Percentiles rank a stretch among this genome's conserved stretches.
Conservation (phyloP, 2,113 vertebrate species). For the Halcyon malimbica region DNA sequence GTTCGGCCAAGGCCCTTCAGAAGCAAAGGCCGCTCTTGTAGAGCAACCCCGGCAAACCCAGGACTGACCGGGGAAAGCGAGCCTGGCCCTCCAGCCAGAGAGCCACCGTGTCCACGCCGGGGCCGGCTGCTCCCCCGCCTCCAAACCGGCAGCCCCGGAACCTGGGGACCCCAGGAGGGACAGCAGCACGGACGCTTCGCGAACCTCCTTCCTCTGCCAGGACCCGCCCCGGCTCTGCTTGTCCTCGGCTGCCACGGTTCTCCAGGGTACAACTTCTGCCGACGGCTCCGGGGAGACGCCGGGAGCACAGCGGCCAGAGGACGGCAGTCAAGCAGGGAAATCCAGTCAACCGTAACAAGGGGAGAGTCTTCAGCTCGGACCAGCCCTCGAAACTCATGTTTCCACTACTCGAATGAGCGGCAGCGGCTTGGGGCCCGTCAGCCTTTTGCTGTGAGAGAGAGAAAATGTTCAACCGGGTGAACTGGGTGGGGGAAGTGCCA, state of each 20-base stretch:
- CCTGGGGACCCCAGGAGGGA: not conserved
- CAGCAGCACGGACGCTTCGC: not conserved
- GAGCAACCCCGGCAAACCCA: not conserved
- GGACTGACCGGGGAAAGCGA: not conserved
- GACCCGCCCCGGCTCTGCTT: not conserved
- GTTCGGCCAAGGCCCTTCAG: not conserved
- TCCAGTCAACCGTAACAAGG: not conserved
- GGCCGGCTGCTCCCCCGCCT: not conserved
- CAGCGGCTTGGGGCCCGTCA: constrained; percentile 82
- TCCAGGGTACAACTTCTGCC: not conserved
- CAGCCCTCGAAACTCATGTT: constrained; percentile 66
- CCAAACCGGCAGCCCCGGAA: not conserved
- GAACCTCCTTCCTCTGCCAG: not conserved
- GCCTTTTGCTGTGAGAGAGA: constrained; percentile 73
- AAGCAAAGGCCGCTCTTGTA: not conserved
- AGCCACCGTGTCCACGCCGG: not conserved
- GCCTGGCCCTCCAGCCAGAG: not conserved
- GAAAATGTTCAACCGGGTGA: not conserved
- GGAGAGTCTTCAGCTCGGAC: not conserved
- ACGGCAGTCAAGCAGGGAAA: constrained; percentile 5
- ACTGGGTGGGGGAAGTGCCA: not conserved
- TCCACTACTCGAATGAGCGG: constrained; percentile 93
- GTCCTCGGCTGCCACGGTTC: not conserved
- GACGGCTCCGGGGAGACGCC: not conserved
- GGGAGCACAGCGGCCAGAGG: not conserved